Evolutionary conservation across 1,140 invertebrate species (phyloP).

Genomic region (Trichonephila inaurata): DNA sequence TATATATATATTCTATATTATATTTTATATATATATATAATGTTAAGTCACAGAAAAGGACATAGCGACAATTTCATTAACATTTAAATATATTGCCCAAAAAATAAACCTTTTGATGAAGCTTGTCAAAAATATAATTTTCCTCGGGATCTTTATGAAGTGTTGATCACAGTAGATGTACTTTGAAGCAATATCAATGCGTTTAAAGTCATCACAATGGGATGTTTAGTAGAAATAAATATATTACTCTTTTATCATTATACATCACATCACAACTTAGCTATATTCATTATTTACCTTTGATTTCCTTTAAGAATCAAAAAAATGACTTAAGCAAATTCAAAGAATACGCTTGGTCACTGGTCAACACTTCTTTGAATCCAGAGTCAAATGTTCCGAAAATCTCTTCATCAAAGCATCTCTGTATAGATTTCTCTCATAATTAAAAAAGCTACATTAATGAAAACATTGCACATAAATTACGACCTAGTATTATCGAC

Average conservation of each 20-base stretch:
- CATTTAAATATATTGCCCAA: slow-evolving; percentile 74
- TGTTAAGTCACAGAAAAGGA: slow-evolving; percentile 64
- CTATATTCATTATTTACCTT: neutral
- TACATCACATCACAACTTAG: neutral
- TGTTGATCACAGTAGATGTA: slow-evolving; percentile 55
- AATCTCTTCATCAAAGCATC: slow-evolving; percentile 57
- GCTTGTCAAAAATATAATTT: slow-evolving; percentile 74
- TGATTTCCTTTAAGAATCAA: neutral
- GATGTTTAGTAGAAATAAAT: neutral
- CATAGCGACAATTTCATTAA: slow-evolving; percentile 26
- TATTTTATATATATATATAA: slow-evolving; percentile 68
- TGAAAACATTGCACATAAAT: slow-evolving; percentile 76
- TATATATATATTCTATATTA: slow-evolving; percentile 66
- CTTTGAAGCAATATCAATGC: neutral
- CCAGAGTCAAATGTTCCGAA: slow-evolving; percentile 32
- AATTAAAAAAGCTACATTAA: slow-evolving; percentile 75
- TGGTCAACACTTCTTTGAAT: slow-evolving; percentile 63
- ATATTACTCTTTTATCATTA: neutral
- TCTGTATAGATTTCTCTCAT: slow-evolving; percentile 54
- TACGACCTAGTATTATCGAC: slow-evolving; percentile 71
- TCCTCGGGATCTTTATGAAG: slow-evolving; percentile 51
- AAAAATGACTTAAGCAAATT: neutral
- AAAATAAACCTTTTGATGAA: slow-evolving; percentile 72
- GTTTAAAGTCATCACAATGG: neutral
- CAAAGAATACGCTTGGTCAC: neutral